Conservation (phyloP, 2,888 invertebrate species). For the Pterobdella sp. region DNA sequence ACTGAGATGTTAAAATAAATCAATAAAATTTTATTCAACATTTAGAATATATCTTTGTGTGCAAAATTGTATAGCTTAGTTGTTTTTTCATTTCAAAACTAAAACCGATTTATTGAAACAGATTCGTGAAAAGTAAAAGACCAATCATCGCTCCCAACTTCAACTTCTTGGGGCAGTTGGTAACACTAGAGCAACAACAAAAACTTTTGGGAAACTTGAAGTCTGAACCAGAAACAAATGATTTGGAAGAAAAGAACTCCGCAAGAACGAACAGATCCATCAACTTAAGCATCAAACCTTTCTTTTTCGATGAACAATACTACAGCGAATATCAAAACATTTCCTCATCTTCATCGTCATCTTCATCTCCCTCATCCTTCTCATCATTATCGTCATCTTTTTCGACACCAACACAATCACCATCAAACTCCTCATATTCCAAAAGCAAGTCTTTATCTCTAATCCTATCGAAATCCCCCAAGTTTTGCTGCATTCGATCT, state of each 20-base stretch:
- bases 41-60: too few species aligned
- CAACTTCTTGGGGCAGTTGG: conserved; percentile 59
- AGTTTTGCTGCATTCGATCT: background rate
- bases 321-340: too few species aligned
- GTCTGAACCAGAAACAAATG: background rate
- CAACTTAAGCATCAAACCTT: too few species aligned
- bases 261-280: too few species aligned
- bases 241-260: background rate
- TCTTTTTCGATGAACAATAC: too few species aligned
- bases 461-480: background rate
- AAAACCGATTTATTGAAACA: too few species aligned
- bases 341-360: background rate
- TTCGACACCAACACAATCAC: too few species aligned
- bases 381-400: background rate
- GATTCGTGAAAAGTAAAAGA: conserved; percentile 58
- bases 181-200: conserved; percentile 54
- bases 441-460: too few species aligned
- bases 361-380: background rate
- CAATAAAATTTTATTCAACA: too few species aligned
- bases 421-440: too few species aligned
- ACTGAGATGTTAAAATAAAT: too few species aligned
- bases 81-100: background rate
- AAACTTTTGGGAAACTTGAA: background rate
- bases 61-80: conserved; percentile 76
- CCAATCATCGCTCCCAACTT: conserved; percentile 60